phyloP scores from a whole-genome alignment of 1,140 invertebrate genomes.

The Asbolus verrucosus region DNA sequence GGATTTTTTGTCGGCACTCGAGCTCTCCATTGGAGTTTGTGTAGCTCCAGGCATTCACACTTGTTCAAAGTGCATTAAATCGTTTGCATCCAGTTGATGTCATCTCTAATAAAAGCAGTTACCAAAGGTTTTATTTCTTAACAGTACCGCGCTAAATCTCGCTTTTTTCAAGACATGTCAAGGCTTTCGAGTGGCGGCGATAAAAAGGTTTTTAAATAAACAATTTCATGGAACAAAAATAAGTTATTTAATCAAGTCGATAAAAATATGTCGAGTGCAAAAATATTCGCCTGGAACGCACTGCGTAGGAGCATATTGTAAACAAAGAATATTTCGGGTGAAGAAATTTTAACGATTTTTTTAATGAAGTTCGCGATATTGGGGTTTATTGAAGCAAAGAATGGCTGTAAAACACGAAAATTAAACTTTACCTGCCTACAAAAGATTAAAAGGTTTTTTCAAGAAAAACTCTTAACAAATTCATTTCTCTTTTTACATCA shows the following conservation, averaged over 20 bases:
- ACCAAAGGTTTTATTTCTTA: slow-evolving; percentile 1
- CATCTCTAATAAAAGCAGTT: slow-evolving; percentile 12
- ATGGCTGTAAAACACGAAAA: too few relatives aligned
- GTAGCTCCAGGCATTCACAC: not conserved
- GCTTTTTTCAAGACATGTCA: slow-evolving; percentile 1
- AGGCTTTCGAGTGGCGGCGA: not conserved
- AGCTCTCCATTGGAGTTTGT: slow-evolving; percentile 3
- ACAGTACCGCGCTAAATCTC: not conserved
- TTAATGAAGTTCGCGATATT: too few relatives aligned
- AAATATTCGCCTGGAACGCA: too few relatives aligned
- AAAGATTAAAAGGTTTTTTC: too few relatives aligned
- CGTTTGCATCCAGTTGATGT: slow-evolving; percentile 12
- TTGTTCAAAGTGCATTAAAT: not conserved
- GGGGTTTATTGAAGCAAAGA: too few relatives aligned
- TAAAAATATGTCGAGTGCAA: not conserved
- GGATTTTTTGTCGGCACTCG: not conserved
- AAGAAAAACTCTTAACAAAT: too few relatives aligned
- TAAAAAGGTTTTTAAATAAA: slow-evolving; percentile 5
- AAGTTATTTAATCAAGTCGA: not conserved
- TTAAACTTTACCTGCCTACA: too few relatives aligned
- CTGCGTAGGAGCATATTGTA: too few relatives aligned
- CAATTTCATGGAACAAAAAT: not conserved
- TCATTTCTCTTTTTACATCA: too few relatives aligned
- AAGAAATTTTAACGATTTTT: too few relatives aligned
- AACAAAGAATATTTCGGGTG: too few relatives aligned